These are phyloP conservation scores for Colletes gigas DNA, from an alignment of 1,140 invertebrate species.

Conservation along the genomic window DNA sequence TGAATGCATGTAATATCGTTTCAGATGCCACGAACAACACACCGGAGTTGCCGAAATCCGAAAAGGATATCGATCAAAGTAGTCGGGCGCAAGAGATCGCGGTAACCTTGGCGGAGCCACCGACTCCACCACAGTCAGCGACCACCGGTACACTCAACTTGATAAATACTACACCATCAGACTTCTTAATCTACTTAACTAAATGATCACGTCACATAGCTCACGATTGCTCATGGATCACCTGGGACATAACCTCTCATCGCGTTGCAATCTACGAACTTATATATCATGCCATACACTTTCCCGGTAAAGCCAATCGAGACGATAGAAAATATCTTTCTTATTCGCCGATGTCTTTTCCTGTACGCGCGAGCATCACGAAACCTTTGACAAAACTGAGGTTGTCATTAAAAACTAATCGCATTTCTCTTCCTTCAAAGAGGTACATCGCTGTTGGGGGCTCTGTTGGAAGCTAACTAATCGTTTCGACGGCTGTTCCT, in stretches of 20 bases:
- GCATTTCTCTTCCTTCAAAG: neutral
- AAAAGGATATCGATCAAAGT: constrained; percentile 71
- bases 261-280: constrained; percentile 30
- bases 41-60: constrained; percentile 11
- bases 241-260: constrained; percentile 34
- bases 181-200: constrained; percentile 58
- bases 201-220: constrained; percentile 31
- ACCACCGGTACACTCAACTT: constrained; percentile 64
- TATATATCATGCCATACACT: constrained; percentile 11
- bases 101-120: constrained; percentile 71
- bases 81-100: constrained; percentile 75
- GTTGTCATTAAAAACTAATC: constrained; percentile 33
- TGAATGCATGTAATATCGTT: constrained; percentile 6
- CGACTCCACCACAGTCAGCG: constrained; percentile 49
- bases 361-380: neutral
- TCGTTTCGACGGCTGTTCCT: neutral
- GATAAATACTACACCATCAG: constrained; percentile 45
- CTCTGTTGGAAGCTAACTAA: constrained; percentile 27
- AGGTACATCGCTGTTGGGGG: constrained; percentile 8
- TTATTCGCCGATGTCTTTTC: neutral
- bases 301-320: neutral
- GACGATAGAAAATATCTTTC: neutral
- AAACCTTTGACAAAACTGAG: neutral
- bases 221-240: constrained; percentile 45
- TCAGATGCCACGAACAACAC: constrained; percentile 30